Percentiles rank a stretch among this genome's conserved stretches.
These are phyloP conservation scores for Catagonus wagneri DNA, from an alignment of 2,113 vertebrate species.

Conservation along the genomic window DNA sequence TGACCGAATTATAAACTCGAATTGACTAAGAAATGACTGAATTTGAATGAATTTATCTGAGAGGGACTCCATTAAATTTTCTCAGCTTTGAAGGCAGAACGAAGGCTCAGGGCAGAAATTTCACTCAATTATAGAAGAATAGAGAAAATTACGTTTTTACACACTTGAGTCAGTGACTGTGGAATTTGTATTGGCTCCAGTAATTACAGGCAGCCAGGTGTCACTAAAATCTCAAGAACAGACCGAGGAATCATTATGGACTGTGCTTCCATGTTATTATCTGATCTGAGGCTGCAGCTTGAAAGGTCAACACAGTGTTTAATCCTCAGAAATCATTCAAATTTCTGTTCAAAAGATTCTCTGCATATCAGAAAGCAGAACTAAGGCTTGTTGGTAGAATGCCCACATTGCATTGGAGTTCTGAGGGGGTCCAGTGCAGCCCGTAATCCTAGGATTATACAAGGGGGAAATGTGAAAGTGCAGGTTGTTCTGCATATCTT, in stretches of 20 bases:
- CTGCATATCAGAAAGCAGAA: constrained; percentile 12
- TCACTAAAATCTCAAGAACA: constrained; percentile 22
- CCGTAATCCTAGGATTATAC: background rate
- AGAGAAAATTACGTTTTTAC: constrained; percentile 68
- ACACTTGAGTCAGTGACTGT: constrained; percentile 62
- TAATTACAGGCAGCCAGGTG: constrained; percentile 62
- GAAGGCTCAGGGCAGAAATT: constrained; percentile 64
- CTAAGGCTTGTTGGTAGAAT: background rate
- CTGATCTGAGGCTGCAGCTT: background rate
- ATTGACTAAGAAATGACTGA: constrained; percentile 50
- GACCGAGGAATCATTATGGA: background rate
- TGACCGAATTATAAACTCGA: constrained; percentile 64
- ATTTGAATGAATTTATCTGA: constrained; percentile 67
- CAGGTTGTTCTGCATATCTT: background rate
- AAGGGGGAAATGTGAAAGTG: background rate
- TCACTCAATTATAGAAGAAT: constrained; percentile 66
- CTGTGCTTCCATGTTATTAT: background rate
- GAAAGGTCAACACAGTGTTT: background rate
- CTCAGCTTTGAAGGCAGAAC: constrained; percentile 69
- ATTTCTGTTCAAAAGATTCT: background rate
- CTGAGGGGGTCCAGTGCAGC: background rate
- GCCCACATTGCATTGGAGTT: background rate
- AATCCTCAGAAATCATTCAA: background rate
- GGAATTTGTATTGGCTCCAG: constrained; percentile 56
- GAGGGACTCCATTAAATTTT: constrained; percentile 68